Evolutionary conservation across 1,140 invertebrate genomes (phyloP), one percentile per base, ranked within the genome.

Genomic region (Leptinotarsa defecta): DNA sequence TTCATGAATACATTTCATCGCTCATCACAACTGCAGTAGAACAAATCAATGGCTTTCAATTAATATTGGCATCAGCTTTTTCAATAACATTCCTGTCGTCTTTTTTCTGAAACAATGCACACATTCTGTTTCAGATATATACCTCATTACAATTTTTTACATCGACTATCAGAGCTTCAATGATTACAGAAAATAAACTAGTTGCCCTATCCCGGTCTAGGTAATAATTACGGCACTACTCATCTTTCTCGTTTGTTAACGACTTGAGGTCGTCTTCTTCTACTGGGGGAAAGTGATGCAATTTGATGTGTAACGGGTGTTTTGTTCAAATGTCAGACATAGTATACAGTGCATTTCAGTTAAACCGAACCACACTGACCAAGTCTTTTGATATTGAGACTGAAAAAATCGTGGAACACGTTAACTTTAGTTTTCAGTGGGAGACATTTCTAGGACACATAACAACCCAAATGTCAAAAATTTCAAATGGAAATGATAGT

Each of bases 171-270:
- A 6, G 52, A 17, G 52, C 52, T 57, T 19, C 52, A 57, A 57
- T 57, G 52, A 75, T 48, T 75, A 34, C 34, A 48, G 67, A 68
- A 68, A 68, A 68, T 68, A 68, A 68, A 68, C 67, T 68, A 68
- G 67, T 68, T 68, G 67, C 67, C 43, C 67, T 68, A 68, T 68
- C 67, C 67, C 67, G 24, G 43, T 68, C 67, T 48, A 68, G 43
- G 24, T 68, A 68, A 68, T 68, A 68, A 68, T 68, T 68, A 68
- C 43, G 67, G 67, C 43, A 68, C 27, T 68, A 68, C 43, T 48
- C 67, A 68, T 68, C 67, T 68, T 68, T 68, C 67, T 68, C 24
- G n/a, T 68, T 43, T 34, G 24, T 68, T 68, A 68, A 68, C 67
- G 67, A 68, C 67, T 68, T 68, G 43, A 68, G 67, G 34, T 68